phyloP scores from a whole-genome alignment of 2,888 invertebrate genomes.

The Nebria brevicollis region DNA sequence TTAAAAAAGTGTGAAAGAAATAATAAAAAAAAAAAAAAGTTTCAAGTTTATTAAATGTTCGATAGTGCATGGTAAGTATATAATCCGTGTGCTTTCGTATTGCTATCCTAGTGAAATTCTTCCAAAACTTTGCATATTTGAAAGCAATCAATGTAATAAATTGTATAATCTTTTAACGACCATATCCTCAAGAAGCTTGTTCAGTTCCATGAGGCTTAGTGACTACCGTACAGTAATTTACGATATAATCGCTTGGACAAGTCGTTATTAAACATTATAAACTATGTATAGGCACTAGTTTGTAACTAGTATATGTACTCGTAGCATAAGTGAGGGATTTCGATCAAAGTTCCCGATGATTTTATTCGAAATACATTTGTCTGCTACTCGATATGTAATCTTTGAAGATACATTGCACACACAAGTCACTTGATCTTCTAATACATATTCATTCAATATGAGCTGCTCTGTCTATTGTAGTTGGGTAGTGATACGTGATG shows the following conservation, averaged over 20 bases:
- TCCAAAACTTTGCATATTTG: too few relatives aligned
- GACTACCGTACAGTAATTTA: constrained; percentile 42
- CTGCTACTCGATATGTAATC: neutral
- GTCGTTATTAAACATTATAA: constrained; percentile 40
- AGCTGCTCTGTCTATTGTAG: neutral
- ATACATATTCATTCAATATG: neutral
- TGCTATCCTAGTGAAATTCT: too few relatives aligned
- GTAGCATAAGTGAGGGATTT: constrained; percentile 27
- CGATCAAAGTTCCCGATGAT: neutral
- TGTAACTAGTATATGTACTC: constrained; percentile 17
- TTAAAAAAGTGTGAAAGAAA: too few relatives aligned
- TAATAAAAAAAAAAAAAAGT: too few relatives aligned
- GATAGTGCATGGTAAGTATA: too few relatives aligned
- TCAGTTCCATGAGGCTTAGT: constrained; percentile 33
- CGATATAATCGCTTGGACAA: constrained; percentile 36
- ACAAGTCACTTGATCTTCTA: neutral
- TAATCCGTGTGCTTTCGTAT: too few relatives aligned
- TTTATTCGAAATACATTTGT: too few relatives aligned
- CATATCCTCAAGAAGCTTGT: constrained; percentile 22
- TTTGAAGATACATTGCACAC: neutral
- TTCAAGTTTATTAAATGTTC: too few relatives aligned
- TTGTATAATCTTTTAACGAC: constrained; percentile 36
- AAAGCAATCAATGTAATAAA: neutral
- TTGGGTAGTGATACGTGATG: neutral
- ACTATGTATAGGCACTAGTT: constrained; percentile 34